Conservation (phyloP, 1,140 invertebrate species). For the Cotesia typhae region DNA sequence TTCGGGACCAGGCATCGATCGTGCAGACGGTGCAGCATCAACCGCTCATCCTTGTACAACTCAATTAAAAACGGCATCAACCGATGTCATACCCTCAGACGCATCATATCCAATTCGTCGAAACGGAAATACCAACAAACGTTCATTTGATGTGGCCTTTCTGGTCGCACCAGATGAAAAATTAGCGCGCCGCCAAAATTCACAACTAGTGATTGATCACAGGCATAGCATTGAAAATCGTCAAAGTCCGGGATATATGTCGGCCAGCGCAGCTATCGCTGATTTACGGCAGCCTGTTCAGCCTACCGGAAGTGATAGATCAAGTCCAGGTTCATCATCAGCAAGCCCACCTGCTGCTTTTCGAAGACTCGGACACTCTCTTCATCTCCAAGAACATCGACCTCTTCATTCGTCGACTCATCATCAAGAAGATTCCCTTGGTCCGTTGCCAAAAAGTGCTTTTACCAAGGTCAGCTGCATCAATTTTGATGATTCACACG, state of each 20-base stretch:
- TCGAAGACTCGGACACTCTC: constrained; percentile 17
- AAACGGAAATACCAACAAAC: constrained; percentile 66
- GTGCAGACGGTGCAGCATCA: constrained; percentile 54
- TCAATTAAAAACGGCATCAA: constrained; percentile 36
- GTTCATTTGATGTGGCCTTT: constrained; percentile 88
- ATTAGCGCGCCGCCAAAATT: constrained; percentile 69
- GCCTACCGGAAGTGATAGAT: constrained; percentile 42
- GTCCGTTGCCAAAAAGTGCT: constrained; percentile 70
- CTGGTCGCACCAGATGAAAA: constrained; percentile 87
- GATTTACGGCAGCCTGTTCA: constrained; percentile 20
- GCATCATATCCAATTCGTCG: constrained; percentile 58
- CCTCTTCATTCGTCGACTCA: constrained; percentile 1
- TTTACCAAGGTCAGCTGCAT: constrained; percentile 78
- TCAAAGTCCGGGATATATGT: constrained; percentile 19
- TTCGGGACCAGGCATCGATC: constrained; percentile 58
- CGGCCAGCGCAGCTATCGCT: neutral
- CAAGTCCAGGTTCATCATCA: constrained; percentile 40
- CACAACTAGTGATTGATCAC: constrained; percentile 54
- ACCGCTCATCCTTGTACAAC: constrained; percentile 32
- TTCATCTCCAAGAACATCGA: constrained; percentile 38
- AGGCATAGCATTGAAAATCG: constrained; percentile 30
- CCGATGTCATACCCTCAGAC: constrained; percentile 50
- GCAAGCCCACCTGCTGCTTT: constrained; percentile 44
- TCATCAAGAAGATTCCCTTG: constrained; percentile 39
- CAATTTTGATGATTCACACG: constrained; percentile 51